Evolutionary conservation across 2,888 invertebrate species (phyloP), one percentile per base, ranked within the genome.

Genomic region (Chironomus tentans): DNA sequence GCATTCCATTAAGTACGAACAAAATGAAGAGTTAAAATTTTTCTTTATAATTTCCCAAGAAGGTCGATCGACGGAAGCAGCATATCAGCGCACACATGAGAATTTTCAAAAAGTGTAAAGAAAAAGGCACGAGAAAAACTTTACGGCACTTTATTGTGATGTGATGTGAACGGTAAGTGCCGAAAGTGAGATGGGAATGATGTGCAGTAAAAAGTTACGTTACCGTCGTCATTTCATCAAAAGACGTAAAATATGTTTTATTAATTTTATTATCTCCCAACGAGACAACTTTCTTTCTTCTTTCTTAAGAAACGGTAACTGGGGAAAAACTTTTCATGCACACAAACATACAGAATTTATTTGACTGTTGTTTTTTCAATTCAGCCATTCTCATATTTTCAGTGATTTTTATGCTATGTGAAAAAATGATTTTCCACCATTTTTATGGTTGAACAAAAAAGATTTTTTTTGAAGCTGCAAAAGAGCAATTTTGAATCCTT

Each of bases 221-320:
- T 50, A 50, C 46, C 28, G n/a, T 69, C 38, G 22, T 65, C 24
- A 13, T 24, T 24, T 65, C 65, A 65, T 65, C 69, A 46, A 22
- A 18, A 69, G 71, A 70, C 70, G 47, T 70, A 56, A 71, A 71
- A 71, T 48, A 71, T 71, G 71, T 71, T 71, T 71, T 71, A 71
- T 71, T 71, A 71, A 71, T 71, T 71, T 24, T 50, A 71, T 65
- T 71, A 71, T 71, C 71, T 56, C 24, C 38, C n/a, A 28, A 65
- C 28, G 10, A 21, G 12, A 65, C 65, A 18, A 21, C 65, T 13
- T 7, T 22, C 3, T 68, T 68, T 62, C 10, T 38, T 15, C 46
- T 18, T 68, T 18, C 21, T n/a, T 65, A 15, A 18, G 56, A 15
- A 24, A 24, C 7, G 24, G 18, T 10, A 22, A 56, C n/a, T 15